Evolutionary conservation across 2,113 vertebrate species (phyloP).

Genomic region (Alligator sinensis): DNA sequence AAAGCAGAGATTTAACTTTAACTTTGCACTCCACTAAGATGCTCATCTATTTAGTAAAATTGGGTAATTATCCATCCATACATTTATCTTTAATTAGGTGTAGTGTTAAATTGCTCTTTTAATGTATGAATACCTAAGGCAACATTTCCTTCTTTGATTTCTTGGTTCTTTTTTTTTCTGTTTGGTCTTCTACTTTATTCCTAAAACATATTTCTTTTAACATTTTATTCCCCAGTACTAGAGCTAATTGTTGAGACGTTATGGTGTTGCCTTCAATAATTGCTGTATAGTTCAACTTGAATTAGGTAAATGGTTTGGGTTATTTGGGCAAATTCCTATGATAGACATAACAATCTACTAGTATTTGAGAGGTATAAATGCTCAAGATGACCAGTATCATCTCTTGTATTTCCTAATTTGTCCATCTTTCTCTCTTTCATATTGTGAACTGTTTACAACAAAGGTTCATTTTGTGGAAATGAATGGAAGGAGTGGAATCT

Average conservation of each 20-base stretch:
- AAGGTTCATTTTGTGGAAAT: background rate
- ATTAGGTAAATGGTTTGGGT: background rate
- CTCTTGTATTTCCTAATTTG: background rate
- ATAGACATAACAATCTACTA: background rate
- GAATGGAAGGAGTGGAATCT: no score
- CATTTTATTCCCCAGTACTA: background rate
- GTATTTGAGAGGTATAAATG: background rate
- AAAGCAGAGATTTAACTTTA: background rate
- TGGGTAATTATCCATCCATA: background rate
- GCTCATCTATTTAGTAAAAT: background rate
- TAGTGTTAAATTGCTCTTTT: background rate
- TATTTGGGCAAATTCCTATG: background rate
- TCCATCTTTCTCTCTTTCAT: background rate
- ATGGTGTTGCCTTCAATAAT: background rate
- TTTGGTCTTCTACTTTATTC: background rate
- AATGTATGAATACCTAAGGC: background rate
- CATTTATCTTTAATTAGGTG: background rate
- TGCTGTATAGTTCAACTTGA: background rate
- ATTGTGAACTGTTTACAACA: background rate
- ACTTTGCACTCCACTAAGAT: background rate
- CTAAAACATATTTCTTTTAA: background rate
- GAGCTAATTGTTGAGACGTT: background rate
- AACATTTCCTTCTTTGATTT: background rate
- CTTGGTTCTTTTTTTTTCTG: background rate
- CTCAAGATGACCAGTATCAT: accelerated